Evolutionary conservation across 2,888 invertebrate genomes (phyloP), one percentile per base, ranked within the genome.

Genomic region (Perdita meconis): DNA sequence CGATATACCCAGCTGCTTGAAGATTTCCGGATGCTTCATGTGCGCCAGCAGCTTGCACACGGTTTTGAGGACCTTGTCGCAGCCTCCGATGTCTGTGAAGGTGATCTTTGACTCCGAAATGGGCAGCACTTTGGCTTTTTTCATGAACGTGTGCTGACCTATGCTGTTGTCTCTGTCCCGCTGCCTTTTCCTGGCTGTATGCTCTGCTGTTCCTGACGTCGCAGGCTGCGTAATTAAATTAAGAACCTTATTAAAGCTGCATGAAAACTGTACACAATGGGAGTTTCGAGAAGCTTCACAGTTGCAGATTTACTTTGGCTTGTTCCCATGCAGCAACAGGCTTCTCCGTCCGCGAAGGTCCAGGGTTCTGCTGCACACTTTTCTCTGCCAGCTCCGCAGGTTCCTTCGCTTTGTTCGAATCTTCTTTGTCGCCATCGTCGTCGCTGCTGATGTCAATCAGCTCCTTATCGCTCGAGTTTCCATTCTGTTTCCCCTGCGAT

Each of bases 1-100:
- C 80, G 96, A 95, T 64, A 98, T 95, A 0, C 98, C 98, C 78
- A 98, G 93, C 83, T 95, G 94, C 72, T 94, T 93, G 92, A 97
- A 98, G n/a, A 98, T 95, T 92, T 98, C 97, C 1, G 98, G 97
- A 89, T 98, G 97, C 87, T 96, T 96, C 92, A 98, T 95, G 90
- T 98, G 98, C 84, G 97, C 94, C 61, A 98, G 93, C 68, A 97
- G 93, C 89, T 96, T 95, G 90, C 96, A 96, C 1, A 97, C 94
- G 85, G 95, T 94, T 92, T 94, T 94, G 19, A 97, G 93, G 19
- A 96, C 94, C 85, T 95, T 95, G 44, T 96, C 95, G 92, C 96
- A 95, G 10, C 98, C 98, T 51, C 97, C 98, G 87, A 98, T 94
- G 91, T 97, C 96, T 59, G 95, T 94, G 90, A 97, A 96, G 83